Conservation (phyloP, 2,113 vertebrate species). For the Geococcyx californianus region DNA sequence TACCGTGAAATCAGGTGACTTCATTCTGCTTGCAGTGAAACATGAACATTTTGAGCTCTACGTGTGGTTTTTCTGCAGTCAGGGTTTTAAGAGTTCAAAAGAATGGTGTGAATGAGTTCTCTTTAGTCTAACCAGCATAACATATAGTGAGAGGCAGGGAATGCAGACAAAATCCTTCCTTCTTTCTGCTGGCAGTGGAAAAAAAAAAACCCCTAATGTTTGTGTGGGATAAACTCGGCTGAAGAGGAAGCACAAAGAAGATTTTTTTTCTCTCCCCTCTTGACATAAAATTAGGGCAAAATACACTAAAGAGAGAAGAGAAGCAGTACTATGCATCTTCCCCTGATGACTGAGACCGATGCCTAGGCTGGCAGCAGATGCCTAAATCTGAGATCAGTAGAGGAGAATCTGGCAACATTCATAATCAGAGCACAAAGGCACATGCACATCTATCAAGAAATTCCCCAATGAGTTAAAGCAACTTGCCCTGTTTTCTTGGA, state of each 20-base stretch:
- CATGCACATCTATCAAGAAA: neutral
- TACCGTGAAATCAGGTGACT: neutral
- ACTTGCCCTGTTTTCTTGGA: neutral
- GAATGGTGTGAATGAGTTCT: neutral
- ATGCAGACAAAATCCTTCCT: neutral
- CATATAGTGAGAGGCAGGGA: neutral
- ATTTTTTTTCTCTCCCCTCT: neutral
- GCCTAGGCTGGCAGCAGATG: neutral
- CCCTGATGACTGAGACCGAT: neutral
- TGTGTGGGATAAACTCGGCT: neutral
- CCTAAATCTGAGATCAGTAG: neutral
- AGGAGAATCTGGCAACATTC: neutral
- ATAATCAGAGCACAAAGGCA: neutral
- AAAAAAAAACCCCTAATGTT: neutral
- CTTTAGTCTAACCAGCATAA: neutral
- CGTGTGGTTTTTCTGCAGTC: neutral
- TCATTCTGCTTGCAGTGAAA: neutral
- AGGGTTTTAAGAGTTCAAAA: neutral
- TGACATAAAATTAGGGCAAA: neutral
- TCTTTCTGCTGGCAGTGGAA: neutral
- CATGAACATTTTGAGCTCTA: neutral
- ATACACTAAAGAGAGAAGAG: neutral
- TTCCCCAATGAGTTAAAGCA: neutral
- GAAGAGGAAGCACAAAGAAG: neutral
- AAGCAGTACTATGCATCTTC: neutral